These are phyloP conservation scores for Pseudopipra pipra DNA, from an alignment of 2,113 vertebrate species.

Conservation along the genomic window DNA sequence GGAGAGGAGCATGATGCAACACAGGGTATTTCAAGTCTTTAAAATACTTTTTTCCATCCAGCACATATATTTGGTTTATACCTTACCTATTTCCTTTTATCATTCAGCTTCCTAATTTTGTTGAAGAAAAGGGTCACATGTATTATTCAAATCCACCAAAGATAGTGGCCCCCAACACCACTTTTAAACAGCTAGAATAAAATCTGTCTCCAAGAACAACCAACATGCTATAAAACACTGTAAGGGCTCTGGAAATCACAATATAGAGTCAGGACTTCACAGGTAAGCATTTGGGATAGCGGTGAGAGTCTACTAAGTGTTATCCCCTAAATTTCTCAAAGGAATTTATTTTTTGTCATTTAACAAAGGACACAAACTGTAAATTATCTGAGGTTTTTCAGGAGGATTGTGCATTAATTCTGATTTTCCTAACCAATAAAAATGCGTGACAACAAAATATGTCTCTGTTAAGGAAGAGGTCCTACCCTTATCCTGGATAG, in stretches of 20 bases:
- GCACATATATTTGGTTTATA: background rate
- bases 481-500: conserved; percentile 74
- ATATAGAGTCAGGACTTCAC: conserved; percentile 76
- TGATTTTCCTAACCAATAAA: conserved; percentile 25
- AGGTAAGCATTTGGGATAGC: conserved; percentile 58
- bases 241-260: conserved; percentile 75
- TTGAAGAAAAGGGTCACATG: conserved; percentile 52
- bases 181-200: conserved; percentile 59
- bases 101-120: conserved; percentile 69
- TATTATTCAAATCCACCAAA: conserved; percentile 74
- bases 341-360: background rate
- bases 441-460: background rate
- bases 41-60: background rate
- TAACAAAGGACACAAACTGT: background rate
- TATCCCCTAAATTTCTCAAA: background rate
- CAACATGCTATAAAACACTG: conserved; percentile 77
- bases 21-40: background rate
- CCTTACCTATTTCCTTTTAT: conserved; percentile 3
- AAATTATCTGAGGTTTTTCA: background rate
- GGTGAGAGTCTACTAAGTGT: background rate
- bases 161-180: conserved; percentile 61
- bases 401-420: background rate
- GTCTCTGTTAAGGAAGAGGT: conserved; percentile 71
- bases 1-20: fast-evolving
- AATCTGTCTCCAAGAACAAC: conserved; percentile 64